phyloP scores from a whole-genome alignment of 2,888 invertebrate genomes.

The Oscheius sp. region DNA sequence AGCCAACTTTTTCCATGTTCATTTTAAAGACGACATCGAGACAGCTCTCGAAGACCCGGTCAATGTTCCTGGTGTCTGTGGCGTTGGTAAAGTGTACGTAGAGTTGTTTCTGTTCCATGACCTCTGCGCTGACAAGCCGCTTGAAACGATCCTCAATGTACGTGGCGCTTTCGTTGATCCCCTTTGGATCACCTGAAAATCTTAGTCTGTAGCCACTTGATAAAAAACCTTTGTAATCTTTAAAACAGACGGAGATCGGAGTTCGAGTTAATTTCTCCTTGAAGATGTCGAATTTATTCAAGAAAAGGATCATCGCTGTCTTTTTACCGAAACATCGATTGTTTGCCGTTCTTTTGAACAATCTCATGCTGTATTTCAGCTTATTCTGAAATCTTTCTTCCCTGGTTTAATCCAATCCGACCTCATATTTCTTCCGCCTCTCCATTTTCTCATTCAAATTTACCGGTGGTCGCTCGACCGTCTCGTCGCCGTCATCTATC shows the following conservation, averaged over 20 bases:
- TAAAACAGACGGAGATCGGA: slow-evolving; percentile 72
- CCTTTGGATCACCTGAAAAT: slow-evolving; percentile 67
- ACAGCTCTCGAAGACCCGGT: slow-evolving; percentile 70
- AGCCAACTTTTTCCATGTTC: slow-evolving; percentile 72
- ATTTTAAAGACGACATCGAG: slow-evolving; percentile 71
- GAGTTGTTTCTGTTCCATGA: slow-evolving; percentile 70
- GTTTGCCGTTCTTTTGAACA: slow-evolving; percentile 73
- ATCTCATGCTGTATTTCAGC: slow-evolving; percentile 67
- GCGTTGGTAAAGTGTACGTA: slow-evolving; percentile 75
- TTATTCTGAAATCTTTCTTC: slow-evolving; percentile 70
- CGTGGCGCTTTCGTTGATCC: slow-evolving; percentile 70
- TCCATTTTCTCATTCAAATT: slow-evolving; percentile 39
- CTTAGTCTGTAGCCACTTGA: background rate
- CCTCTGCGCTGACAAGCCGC: slow-evolving; percentile 65
- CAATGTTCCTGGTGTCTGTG: slow-evolving; percentile 74
- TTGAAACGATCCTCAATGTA: slow-evolving; percentile 74
- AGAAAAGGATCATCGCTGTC: slow-evolving; percentile 74
- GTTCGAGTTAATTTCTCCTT: slow-evolving; percentile 51
- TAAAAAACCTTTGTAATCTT: slow-evolving; percentile 73
- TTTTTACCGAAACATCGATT: slow-evolving; percentile 74
- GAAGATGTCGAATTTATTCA: slow-evolving; percentile 74
- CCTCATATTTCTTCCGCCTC: slow-evolving; percentile 35
- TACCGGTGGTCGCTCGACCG: slow-evolving; percentile 30
- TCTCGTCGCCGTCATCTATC: slow-evolving; percentile 54
- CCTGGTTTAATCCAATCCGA: background rate